Evolutionary conservation across 2,797 vertebrate genomes (phyloP).

Genomic region (Sternotherus odoratus): DNA sequence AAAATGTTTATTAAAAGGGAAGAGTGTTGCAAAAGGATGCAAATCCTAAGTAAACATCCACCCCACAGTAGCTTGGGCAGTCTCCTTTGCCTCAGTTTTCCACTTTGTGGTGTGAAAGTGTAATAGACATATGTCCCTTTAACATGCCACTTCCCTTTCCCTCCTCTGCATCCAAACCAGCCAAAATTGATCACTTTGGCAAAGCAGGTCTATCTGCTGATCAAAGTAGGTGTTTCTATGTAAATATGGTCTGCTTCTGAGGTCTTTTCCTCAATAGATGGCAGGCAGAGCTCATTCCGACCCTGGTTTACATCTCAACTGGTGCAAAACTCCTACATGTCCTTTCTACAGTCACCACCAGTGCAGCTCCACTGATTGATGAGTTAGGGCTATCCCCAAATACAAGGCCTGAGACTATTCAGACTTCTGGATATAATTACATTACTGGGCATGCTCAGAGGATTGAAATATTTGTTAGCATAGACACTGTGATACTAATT

Average conservation of each 20-base stretch:
- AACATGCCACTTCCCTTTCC: too few species aligned
- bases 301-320: not conserved
- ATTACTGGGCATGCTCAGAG: not conserved
- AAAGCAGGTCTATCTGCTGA: not conserved
- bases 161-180: not conserved
- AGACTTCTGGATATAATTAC: not conserved
- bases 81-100: too few species aligned
- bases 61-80: not conserved
- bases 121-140: too few species aligned
- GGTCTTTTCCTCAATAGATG: not conserved
- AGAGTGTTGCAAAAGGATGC: not conserved
- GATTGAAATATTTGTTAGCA: constrained; percentile 15
- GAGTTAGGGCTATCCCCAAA: not conserved
- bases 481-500: constrained; percentile 26
- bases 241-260: not conserved
- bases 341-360: not conserved
- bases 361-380: not conserved
- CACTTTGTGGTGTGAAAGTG: too few species aligned
- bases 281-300: not conserved
- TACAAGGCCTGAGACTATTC: not conserved
- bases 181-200: not conserved
- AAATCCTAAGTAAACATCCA: too few species aligned
- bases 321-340: not conserved
- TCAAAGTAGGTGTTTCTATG: not conserved
- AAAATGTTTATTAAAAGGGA: too few species aligned